Percentiles rank a stretch among this genome's conserved stretches.
Conservation (phyloP, 2,797 vertebrate species). For the Brachyrhaphis roseni region DNA sequence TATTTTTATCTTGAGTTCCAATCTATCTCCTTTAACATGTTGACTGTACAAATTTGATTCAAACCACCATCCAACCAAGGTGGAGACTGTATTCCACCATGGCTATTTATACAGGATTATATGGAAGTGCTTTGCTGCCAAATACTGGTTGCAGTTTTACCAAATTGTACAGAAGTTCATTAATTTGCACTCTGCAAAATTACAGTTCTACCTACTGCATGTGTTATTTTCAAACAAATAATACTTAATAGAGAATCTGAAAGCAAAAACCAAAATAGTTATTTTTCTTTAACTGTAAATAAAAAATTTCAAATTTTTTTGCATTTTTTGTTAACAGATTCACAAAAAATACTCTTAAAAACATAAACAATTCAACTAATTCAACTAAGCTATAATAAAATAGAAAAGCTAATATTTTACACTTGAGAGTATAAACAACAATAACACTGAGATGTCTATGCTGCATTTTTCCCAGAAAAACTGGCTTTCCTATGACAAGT, state of each 20-base stretch:
- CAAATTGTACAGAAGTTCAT: not conserved
- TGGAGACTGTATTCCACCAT: not conserved
- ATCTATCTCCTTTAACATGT: not conserved
- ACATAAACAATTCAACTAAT: not conserved
- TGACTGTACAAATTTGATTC: not conserved
- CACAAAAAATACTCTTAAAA: not conserved
- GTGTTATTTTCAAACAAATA: not conserved
- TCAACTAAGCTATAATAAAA: not conserved
- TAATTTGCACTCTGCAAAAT: not conserved
- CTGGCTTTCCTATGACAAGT: not conserved
- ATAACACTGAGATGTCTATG: not conserved
- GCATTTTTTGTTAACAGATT: not conserved
- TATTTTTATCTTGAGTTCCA: not conserved
- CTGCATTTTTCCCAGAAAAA: not conserved
- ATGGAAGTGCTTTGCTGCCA: not conserved
- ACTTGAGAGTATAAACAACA: not conserved
- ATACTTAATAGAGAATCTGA: not conserved
- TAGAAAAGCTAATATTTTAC: not conserved
- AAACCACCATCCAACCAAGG: not conserved
- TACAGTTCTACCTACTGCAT: not conserved
- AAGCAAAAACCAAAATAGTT: not conserved
- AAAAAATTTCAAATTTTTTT: not conserved
- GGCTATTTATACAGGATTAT: not conserved
- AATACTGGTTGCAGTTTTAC: not conserved
- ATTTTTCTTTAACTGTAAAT: not conserved